Base-by-base conservation (phyloP, 2,113 vertebrate genomes). In the Poeciliopsis prolifica region DNA sequence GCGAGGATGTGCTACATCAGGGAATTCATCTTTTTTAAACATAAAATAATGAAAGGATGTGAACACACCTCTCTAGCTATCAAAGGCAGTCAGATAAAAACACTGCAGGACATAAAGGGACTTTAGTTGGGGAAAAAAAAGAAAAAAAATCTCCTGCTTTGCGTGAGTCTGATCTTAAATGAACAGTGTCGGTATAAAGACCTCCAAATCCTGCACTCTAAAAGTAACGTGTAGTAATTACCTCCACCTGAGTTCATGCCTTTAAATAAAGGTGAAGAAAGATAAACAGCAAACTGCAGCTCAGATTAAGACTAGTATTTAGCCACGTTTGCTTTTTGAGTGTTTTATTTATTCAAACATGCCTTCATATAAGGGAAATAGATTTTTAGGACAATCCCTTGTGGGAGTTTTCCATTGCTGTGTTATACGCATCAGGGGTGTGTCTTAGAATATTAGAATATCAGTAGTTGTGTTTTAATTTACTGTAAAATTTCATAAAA, bases 91-190 rank as follows among this genome's bases (percentile, higher is more conserved):
- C n/a, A 64, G 74, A 78, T 75, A 8, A 70, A 67, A 83, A 66
- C 51, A 13, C 64, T 22, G 4, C 37, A 31, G 80, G 72, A 64
- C 70, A 72, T 63, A 74, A 74, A 71, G 61, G 65, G 33, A 72
- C 44, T 65, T 74, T 60, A 26, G n/a, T n/a, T n/a, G n/a, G n/a
- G n/a, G n/a, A n/a, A n/a, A n/a, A n/a, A n/a, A 12, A 12, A 7
- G n/a, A 62, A 60, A 68, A 77, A 67, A 33, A 73, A 58, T 31
- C 35, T 65, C 66, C 72, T 68, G 37, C 72, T 54, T 77, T 64
- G 63, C 68, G 61, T 83, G 65, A 77, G 19, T 63, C 66, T 78
- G 79, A 77, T 79, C 65, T 65, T 62, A 83, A 74, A 65, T 62
- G 66, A 85, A 44, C 75, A 67, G 71, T 33, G 37, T 67, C 29